Base-by-base conservation (phyloP, 2,797 vertebrate genomes). In the Halcyon badia region DNA sequence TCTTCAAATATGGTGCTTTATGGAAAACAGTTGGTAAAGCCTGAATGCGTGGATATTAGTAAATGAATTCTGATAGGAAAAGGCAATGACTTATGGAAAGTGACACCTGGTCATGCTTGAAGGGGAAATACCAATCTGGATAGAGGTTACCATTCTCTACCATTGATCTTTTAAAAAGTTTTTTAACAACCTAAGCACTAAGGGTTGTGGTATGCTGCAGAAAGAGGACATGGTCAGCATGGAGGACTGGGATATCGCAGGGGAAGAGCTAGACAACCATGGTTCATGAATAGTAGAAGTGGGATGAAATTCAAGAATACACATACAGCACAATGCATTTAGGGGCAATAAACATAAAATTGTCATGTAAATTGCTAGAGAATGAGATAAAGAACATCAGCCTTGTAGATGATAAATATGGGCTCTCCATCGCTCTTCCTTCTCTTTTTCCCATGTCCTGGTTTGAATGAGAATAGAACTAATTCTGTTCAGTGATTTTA, bases 141-240 rank as follows among this genome's bases (percentile, higher is more conserved):
- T 2, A 44, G 52, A 94, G 35, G 20, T 64, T 41, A 37, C 31
- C 22, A 25, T 57, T 91, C 46, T 62, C 37, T 80, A 24, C 9
- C 30, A 58, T 6, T 94, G 77, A 89, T 56, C 39, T 83, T 94
- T 89, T 51, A 42, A 85, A 93, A 82, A 14, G n/a, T 49, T 94
- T 87, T 89, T 62, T 28, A 61, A 37, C 56, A 92, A 48, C 25
- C 8, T 60, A 85, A 73, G 22, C 22, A 71, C 39, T 42, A 41
- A 58, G 33, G n/a, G 24, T 31, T 58, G 66, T 46, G 28, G 13
- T 60, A n/a, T 26, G 20, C 20, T 87, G 48, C 56, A 58, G 78
- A 94, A 91, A 91, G 24, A 26, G 25, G 51, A 33, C 26, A 72
- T 0, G 0, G 18, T 42, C 49, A 84, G 62, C 35, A 65, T 11